A percentile compares a stretch with the other conserved stretches of the same genome.
phyloP scores from a whole-genome alignment of 2,113 vertebrate genomes.

The Petrocephalus microphthalmus region DNA sequence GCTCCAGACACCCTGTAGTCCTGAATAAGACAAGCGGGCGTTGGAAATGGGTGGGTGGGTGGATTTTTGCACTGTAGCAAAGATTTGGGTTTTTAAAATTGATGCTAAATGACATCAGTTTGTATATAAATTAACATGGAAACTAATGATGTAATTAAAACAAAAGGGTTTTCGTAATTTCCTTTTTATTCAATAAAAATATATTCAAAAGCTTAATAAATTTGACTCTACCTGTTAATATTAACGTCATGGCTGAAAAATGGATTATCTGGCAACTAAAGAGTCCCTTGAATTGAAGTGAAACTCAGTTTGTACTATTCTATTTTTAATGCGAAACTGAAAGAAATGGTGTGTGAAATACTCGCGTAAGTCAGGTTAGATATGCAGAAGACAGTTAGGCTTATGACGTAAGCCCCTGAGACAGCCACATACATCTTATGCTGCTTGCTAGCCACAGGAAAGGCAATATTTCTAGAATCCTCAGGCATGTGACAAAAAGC shows the following conservation, averaged over 20 bases:
- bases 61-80: not conserved
- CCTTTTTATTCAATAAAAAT: not conserved
- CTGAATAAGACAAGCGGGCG: not conserved
- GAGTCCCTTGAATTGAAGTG: not conserved
- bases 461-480: not conserved
- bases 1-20: not conserved
- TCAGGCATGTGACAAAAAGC: not conserved
- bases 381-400: not conserved
- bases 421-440: not conserved
- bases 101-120: not conserved
- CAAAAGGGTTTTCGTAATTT: not conserved
- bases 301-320: not conserved
- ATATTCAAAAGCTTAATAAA: not conserved
- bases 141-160: not conserved
- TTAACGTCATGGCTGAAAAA: constrained; percentile 51
- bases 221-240: constrained; percentile 40
- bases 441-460: not conserved
- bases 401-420: not conserved
- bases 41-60: not conserved
- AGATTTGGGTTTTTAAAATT: not conserved
- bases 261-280: not conserved
- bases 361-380: not conserved
- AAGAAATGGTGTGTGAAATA: not conserved
- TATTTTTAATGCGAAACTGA: not conserved
- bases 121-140: not conserved